Evolutionary conservation across 2,888 invertebrate genomes (phyloP), one percentile per base, ranked within the genome.

Genomic region (Girardia tigrina): DNA sequence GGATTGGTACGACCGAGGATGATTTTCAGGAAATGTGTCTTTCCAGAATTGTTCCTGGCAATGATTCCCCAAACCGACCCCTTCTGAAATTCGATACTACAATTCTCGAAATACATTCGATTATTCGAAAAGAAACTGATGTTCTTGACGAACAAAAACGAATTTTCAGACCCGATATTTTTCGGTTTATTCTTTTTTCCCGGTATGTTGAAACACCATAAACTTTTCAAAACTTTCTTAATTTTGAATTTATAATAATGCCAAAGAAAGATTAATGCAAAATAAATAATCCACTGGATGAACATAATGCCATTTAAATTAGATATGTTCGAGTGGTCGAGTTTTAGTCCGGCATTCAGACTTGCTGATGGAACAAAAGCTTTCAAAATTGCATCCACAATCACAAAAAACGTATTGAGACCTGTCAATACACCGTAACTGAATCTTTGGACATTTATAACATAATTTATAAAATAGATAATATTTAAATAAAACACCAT

Each of bases 321-420:
- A 12, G 4, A 8, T 8, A 56, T 56, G n/a, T 4, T 16, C 23
- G 8, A 4, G 4, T 56, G 8, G 4, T 56, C 56, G n/a, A 56
- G 23, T 56, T 56, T 56, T n/a, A 56, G n/a, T 6, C 56, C 56
- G 56, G 56, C 56, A 56, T 56, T 56, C 23, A 56, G n/a, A 56
- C 23, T 56, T n/a, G 56, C 56, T n/a, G 56, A 4, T 56, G 56
- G 56, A 56, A 56, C 4, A 56, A 56, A 8, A 6, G 23, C 4
- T 56, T 56, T 56, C 2, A 56, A 56, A 56, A 56, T 16, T 20
- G 23, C n/a, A 8, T 56, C 56, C 20, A 56, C 23, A 20, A 16
- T 2, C 2, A n/a, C n/a, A 4, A 56, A 56, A 20, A 56, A 56
- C 4, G n/a, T n/a, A n/a, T 56, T 23, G n/a, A 20, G 8, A 4